Evolutionary conservation across 2,113 vertebrate species (phyloP), one percentile per base, ranked within the genome.

Genomic region (Mastomys natalensis): DNA sequence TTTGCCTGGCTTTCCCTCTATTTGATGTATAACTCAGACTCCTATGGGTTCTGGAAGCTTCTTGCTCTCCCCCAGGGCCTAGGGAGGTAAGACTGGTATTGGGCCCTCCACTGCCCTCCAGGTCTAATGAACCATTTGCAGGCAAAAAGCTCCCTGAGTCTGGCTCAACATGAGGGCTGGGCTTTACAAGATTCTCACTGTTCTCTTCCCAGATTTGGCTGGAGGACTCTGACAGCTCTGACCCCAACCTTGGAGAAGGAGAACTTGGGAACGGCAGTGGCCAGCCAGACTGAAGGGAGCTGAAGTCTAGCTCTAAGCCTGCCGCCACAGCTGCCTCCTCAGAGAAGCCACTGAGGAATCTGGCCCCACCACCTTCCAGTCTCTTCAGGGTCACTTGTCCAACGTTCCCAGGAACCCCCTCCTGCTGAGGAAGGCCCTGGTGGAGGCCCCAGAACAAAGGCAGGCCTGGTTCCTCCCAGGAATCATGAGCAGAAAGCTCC

Each of bases 111-210:
- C 1, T 40, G 9, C 11, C 10, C 15, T 77, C 26, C 3, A 0
- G 37, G 34, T 31, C 89, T 7, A 94, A 92, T 10, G 81, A 45
- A 26, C 37, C 58, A 17, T 95, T 95, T 15, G 81, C 72, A 12
- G 72, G 55, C 0, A 40, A 81, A 74, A 89, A 53, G n/a, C 16
- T 43, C 55, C 53, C 96, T 1, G 10, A 24, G 66, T 51, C 29
- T 11, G 37, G 48, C 70, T 45, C 74, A 5, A 77, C 62, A 1
- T 31, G 0, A 0, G 26, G 0, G 1, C 81, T 10, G 1, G 45
- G 64, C 0, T 58, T 8, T 2, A 1, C 64, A 3, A 3, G 72
- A 34, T 0, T 8, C 78, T 72, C 86, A 0, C 5, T 45, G 45
- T 55, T 40, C 73, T 64, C 62, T 34, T 68, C 90, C 96, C 93